These are phyloP conservation scores for Gambelia wislizenii DNA, from an alignment of 2,797 vertebrate species.

Conservation along the genomic window DNA sequence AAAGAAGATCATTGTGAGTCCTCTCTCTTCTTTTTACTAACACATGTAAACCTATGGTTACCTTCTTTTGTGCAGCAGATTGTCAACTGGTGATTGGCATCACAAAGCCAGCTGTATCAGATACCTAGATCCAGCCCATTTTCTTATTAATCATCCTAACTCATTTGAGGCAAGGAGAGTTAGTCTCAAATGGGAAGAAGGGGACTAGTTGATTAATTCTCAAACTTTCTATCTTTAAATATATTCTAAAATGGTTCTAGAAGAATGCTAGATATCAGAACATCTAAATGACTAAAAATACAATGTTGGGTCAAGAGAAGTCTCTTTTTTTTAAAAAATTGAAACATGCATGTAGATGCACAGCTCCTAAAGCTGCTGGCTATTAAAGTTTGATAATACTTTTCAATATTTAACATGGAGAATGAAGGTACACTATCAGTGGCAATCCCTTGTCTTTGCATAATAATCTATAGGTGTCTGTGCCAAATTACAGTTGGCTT, in stretches of 20 bases:
- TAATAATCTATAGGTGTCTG: not conserved
- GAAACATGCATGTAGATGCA: no score
- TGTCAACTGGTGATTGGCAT: slow-evolving; percentile 33
- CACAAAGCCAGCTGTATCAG: not conserved
- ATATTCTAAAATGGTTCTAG: not conserved
- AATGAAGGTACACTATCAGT: not conserved
- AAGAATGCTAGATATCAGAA: not conserved
- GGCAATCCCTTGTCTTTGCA: not conserved
- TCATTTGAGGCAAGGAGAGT: slow-evolving; percentile 9
- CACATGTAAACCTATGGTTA: slow-evolving; percentile 14
- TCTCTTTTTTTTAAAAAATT: not conserved
- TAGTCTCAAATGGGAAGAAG: slow-evolving; percentile 8
- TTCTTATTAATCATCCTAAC: slow-evolving; percentile 22
- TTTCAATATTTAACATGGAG: no score
- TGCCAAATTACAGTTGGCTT: no score
- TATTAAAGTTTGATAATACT: not conserved
- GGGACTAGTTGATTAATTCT: slow-evolving; percentile 26
- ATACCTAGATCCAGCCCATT: slow-evolving; percentile 12
- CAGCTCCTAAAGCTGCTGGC: not conserved
- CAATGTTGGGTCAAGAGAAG: not conserved
- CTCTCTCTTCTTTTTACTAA: slow-evolving; percentile 3
- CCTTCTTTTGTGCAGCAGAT: slow-evolving; percentile 6
- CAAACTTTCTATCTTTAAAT: not conserved
- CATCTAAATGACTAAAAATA: not conserved
- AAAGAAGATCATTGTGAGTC: not conserved